Evolutionary conservation across 2,888 invertebrate species (phyloP).

Genomic region (Pandemis heparana): DNA sequence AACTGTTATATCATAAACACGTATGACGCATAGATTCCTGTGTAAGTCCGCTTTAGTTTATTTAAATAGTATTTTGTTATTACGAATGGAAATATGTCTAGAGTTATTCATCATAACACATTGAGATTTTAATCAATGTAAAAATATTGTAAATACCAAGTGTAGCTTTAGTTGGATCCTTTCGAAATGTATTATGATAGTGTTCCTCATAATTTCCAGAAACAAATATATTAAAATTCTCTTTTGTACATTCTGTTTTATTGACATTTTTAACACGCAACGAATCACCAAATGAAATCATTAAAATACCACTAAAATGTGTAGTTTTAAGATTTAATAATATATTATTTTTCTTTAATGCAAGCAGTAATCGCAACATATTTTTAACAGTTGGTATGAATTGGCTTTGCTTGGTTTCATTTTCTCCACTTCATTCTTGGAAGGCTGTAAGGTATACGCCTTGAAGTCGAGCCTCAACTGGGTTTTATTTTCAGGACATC

Average conservation of each 20-base stretch:
- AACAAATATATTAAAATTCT: slow-evolving; percentile 79
- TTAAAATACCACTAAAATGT: background rate
- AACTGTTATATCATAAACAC: slow-evolving; percentile 42
- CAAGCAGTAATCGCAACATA: background rate
- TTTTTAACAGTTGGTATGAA: background rate
- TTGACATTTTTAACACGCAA: slow-evolving; percentile 46
- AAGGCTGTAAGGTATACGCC: background rate
- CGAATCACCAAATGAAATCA: background rate
- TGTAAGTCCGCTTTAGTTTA: slow-evolving; percentile 43
- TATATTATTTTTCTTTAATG: background rate
- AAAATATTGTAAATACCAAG: slow-evolving; percentile 75
- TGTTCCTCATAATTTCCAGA: slow-evolving; percentile 73
- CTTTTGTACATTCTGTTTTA: slow-evolving; percentile 71
- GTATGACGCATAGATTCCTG: slow-evolving; percentile 42
- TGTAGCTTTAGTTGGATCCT: slow-evolving; percentile 70
- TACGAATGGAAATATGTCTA: slow-evolving; percentile 42
- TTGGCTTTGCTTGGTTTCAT: slow-evolving; percentile 21
- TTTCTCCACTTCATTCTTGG: background rate
- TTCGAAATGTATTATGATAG: slow-evolving; percentile 74
- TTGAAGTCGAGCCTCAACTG: slow-evolving; percentile 48
- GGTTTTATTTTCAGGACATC: slow-evolving; percentile 79
- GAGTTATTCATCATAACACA: slow-evolving; percentile 42
- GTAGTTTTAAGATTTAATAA: no score
- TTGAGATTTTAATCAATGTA: slow-evolving; percentile 53
- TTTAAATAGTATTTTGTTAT: slow-evolving; percentile 44